These are phyloP conservation scores for Nothoprocta pentlandii DNA, from an alignment of 2,113 vertebrate species.

Conservation along the genomic window DNA sequence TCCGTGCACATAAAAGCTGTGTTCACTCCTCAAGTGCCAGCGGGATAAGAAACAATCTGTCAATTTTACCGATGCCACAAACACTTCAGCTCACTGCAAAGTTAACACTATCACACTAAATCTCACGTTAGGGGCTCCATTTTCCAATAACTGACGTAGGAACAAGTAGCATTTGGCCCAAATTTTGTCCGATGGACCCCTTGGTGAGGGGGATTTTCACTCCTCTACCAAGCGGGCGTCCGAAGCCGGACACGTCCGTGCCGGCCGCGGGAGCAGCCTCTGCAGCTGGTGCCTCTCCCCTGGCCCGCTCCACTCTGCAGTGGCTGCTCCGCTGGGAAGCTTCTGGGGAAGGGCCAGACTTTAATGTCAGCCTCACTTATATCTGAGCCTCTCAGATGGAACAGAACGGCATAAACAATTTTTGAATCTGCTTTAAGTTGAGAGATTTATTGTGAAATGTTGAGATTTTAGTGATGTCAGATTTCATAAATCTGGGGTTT, in stretches of 20 bases:
- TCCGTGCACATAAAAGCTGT: constrained; percentile 67
- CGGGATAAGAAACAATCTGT: constrained; percentile 72
- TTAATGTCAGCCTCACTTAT: neutral
- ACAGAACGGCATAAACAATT: constrained; percentile 14
- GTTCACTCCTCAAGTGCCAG: constrained; percentile 61
- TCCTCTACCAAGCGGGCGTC: neutral
- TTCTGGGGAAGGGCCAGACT: neutral
- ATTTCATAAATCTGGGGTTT: constrained; percentile 34
- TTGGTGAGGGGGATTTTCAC: neutral
- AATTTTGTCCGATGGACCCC: neutral
- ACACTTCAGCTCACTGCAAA: constrained; percentile 74
- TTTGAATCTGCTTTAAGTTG: constrained; percentile 12
- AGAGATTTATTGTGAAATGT: constrained; percentile 45
- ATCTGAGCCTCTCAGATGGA: neutral
- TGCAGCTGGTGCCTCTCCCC: neutral
- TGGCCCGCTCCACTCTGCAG: neutral
- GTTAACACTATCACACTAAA: constrained; percentile 72
- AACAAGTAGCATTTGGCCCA: constrained; percentile 58
- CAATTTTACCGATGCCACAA: constrained; percentile 79
- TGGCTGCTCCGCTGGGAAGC: neutral
- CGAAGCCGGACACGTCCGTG: neutral
- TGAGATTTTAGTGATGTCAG: constrained; percentile 48
- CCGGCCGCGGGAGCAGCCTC: too few species aligned
- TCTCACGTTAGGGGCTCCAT: constrained; percentile 69
- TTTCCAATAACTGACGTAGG: constrained; percentile 78